Evolutionary conservation across 2,113 vertebrate genomes (phyloP), one percentile per base, ranked within the genome.

Genomic region (Guaruba guarouba): DNA sequence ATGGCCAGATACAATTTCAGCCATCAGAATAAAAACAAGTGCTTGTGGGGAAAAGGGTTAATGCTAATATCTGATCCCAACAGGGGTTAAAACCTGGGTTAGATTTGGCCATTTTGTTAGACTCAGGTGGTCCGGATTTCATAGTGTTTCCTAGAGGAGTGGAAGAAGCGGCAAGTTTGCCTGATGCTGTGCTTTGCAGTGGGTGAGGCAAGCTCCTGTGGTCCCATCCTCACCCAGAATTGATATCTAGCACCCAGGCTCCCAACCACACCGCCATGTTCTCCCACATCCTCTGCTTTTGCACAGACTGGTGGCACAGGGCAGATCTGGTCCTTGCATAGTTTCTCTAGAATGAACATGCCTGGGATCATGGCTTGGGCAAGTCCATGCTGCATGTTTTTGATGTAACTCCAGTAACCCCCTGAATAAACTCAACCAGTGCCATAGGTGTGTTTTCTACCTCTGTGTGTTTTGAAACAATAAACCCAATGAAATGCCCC

Each of bases 321-420:
- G 22, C 6, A 6, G 31, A 69, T 18, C 16, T 49, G 16, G 28
- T 52, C 59, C 43, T 71, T 64, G 57, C 64, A 52, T 22, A 48
- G 20, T 17, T 43, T 31, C 59, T 48, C 39, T 73, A 31, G 51
- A 82, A 82, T 25, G 18, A 82, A 12, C 2, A 4, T 64, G 13
- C n/a, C 44, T 2, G 5, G 31, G 27, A 63, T 63, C 41, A 18
- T 44, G 63, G 22, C 54, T 69, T 49, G 14, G 43, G 4, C 37
- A 88, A 59, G n/a, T 46, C 29, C 39, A 48, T 1, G 0, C 15
- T 46, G 51, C n/a, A 41, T 0, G 1, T 46, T 14, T 77, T 10
- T 78, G 35, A 68, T 71, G 46, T 73, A 35, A 37, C 22, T 71
- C 51, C 33, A 27, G 20, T n/a, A 61, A 23, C 41, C 51, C 20